These are phyloP conservation scores for Apodemus sylvaticus DNA, from an alignment of 2,113 vertebrate genomes.

Conservation along the genomic window DNA sequence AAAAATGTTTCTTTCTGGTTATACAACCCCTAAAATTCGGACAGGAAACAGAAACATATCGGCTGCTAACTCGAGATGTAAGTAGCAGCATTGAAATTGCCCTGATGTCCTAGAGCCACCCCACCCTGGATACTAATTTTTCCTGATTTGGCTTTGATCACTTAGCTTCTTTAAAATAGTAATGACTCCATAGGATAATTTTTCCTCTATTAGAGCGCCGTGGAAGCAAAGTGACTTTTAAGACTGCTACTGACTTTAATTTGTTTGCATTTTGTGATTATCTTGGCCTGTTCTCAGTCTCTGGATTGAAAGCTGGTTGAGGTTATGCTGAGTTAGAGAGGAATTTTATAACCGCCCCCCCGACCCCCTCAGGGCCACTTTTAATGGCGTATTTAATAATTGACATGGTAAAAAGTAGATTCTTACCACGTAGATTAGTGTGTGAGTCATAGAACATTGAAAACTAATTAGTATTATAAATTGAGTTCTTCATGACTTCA, in stretches of 20 bases:
- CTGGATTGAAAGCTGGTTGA: constrained; percentile 21
- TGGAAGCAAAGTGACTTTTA: constrained; percentile 3
- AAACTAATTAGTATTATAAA: not conserved
- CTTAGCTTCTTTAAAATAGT: constrained; percentile 59
- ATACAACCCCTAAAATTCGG: constrained; percentile 39
- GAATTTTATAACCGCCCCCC: not conserved
- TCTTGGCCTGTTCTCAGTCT: constrained; percentile 29
- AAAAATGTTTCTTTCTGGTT: constrained; percentile 43
- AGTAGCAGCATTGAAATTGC: constrained; percentile 63
- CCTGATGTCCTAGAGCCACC: constrained; percentile 65
- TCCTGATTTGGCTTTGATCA: constrained; percentile 53
- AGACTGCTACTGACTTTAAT: not conserved
- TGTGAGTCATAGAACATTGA: constrained; percentile 4
- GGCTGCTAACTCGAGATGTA: constrained; percentile 38
- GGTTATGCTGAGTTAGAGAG: not conserved
- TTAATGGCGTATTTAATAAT: constrained; percentile 51
- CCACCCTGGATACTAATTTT: constrained; percentile 10
- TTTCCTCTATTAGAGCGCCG: constrained; percentile 33
- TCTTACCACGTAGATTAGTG: not conserved
- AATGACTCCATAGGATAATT: constrained; percentile 13
- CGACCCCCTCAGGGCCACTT: constrained; percentile 8
- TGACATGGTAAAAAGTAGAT: not conserved
- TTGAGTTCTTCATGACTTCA: constrained; percentile 12
- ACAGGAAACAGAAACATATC: not conserved
- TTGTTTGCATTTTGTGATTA: constrained; percentile 57